phyloP scores from a whole-genome alignment of 2,888 invertebrate genomes.

The Drosophila austrosaltans region DNA sequence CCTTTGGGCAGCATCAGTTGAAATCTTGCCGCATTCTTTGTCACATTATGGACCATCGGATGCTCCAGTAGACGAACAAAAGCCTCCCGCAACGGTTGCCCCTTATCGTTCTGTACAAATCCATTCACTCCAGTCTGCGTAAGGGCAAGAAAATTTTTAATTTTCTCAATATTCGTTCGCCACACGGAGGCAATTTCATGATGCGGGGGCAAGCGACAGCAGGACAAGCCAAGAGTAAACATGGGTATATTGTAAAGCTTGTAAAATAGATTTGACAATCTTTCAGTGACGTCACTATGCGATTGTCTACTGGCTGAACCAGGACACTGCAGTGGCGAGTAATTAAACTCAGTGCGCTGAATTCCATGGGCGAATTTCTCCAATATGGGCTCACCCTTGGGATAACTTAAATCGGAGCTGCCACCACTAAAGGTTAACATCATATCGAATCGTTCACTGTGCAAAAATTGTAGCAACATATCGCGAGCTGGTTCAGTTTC shows the following conservation, averaged over 20 bases:
- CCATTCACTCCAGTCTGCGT: slow-evolving; percentile 89
- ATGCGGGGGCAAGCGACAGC: slow-evolving; percentile 92
- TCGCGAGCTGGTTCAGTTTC: slow-evolving; percentile 75
- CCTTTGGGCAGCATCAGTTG: slow-evolving; percentile 89
- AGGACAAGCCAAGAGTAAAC: slow-evolving; percentile 89
- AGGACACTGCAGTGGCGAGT: slow-evolving; percentile 74
- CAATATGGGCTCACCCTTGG: slow-evolving; percentile 74
- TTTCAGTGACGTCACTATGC: slow-evolving; percentile 82
- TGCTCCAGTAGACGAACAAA: slow-evolving; percentile 87
- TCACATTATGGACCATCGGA: slow-evolving; percentile 85
- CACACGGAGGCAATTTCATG: slow-evolving; percentile 88
- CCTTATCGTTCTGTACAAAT: slow-evolving; percentile 87
- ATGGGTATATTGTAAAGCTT: slow-evolving; percentile 87
- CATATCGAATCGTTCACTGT: slow-evolving; percentile 88
- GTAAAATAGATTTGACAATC: slow-evolving; percentile 86
- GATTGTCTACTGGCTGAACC: slow-evolving; percentile 65
- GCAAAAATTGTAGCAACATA: slow-evolving; percentile 87
- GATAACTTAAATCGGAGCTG: slow-evolving; percentile 86
- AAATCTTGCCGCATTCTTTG: slow-evolving; percentile 89
- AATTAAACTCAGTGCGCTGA: slow-evolving; percentile 77
- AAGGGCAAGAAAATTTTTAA: slow-evolving; percentile 86
- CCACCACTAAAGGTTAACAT: slow-evolving; percentile 91
- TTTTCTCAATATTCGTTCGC: slow-evolving; percentile 87
- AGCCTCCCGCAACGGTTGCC: slow-evolving; percentile 89
- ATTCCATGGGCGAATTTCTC: slow-evolving; percentile 80